These are phyloP conservation scores for Nothocercus julius DNA, from an alignment of 2,113 vertebrate species.

Conservation along the genomic window DNA sequence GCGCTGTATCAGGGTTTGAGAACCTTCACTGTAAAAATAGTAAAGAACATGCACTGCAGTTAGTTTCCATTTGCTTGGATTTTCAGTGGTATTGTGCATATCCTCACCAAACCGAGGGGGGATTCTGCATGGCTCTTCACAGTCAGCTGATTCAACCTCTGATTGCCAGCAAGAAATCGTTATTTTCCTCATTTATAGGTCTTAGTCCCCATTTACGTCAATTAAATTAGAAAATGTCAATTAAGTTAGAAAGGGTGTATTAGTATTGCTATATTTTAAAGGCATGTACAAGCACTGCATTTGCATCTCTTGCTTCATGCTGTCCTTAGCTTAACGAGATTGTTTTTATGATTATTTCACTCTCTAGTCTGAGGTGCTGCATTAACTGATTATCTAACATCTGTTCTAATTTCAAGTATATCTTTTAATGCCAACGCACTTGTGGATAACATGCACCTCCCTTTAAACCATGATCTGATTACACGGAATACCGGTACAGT, in stretches of 20 bases:
- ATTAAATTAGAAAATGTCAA: neutral
- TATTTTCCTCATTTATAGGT: neutral
- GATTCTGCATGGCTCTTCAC: neutral
- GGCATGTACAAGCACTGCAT: neutral
- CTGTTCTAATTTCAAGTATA: neutral
- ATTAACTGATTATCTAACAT: neutral
- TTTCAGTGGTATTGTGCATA: neutral
- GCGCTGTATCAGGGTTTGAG: accelerated
- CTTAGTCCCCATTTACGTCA: neutral
- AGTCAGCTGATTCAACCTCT: neutral
- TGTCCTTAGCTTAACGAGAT: neutral
- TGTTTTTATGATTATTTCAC: neutral
- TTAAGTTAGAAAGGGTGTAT: neutral
- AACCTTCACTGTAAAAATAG: neutral
- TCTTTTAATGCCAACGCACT: neutral
- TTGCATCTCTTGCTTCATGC: neutral
- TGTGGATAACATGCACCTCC: neutral
- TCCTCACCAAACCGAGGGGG: neutral
- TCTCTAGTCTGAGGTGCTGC: neutral
- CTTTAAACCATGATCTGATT: neutral
- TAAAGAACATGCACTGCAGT: neutral
- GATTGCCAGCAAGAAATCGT: neutral
- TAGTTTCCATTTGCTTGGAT: accelerated
- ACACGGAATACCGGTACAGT: neutral
- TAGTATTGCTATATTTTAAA: neutral